These are phyloP conservation scores for Cantharis lateralis DNA, from an alignment of 2,888 invertebrate genomes.

Conservation along the genomic window DNA sequence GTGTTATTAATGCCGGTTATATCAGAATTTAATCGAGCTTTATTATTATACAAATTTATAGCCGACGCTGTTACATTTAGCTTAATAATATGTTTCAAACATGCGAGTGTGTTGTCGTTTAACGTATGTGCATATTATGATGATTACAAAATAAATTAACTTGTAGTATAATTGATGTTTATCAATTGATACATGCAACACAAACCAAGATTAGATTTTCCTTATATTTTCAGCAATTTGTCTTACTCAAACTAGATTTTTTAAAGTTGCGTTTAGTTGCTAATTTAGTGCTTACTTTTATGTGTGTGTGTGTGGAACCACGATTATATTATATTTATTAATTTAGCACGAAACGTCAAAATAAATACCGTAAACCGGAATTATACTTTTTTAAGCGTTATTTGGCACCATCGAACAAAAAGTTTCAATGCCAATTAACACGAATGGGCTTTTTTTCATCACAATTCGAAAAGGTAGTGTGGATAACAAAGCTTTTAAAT, in stretches of 20 bases:
- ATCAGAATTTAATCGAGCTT: slow-evolving; percentile 40
- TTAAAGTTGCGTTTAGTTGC: background rate
- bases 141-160: slow-evolving; percentile 50
- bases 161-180: slow-evolving; percentile 35
- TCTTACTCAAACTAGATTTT: background rate
- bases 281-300: background rate
- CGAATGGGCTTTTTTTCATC: background rate
- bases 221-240: slow-evolving; percentile 3
- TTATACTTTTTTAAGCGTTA: background rate
- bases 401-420: slow-evolving; percentile 2
- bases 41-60: slow-evolving; percentile 41
- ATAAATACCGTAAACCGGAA: background rate
- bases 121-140: slow-evolving; percentile 49
- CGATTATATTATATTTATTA: background rate
- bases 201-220: background rate
- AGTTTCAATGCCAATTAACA: background rate
- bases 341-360: slow-evolving; percentile 3
- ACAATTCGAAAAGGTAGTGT: background rate
- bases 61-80: slow-evolving; percentile 35
- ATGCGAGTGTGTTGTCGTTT: slow-evolving; percentile 43
- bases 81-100: slow-evolving; percentile 42
- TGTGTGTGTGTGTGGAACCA: background rate
- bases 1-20: slow-evolving; percentile 40
- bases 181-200: slow-evolving; percentile 6
- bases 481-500: background rate